A percentile compares a stretch with the other conserved stretches of the same genome.
Evolutionary conservation across 2,888 invertebrate genomes (phyloP).

Genomic region (Choristoneura rosaceana): DNA sequence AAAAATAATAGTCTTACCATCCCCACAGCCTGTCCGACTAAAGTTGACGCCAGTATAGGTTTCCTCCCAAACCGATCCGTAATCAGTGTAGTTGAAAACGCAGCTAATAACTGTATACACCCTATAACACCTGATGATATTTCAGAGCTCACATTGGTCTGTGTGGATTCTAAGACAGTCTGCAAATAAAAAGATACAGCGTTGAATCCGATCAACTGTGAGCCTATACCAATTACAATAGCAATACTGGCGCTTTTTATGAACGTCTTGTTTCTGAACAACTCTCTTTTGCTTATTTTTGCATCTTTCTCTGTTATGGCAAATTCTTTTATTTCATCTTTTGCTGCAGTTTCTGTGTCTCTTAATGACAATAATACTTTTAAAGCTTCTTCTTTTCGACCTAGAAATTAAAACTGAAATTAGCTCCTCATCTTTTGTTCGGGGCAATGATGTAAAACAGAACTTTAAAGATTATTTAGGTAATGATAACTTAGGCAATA

Average conservation of each 20-base stretch:
- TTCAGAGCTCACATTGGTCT: constrained; percentile 50
- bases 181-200: constrained; percentile 52
- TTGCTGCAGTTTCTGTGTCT: constrained; percentile 38
- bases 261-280: constrained; percentile 47
- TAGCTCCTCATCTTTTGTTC: not conserved
- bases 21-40: constrained; percentile 55
- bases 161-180: constrained; percentile 51
- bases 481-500: not conserved
- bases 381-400: constrained; percentile 43
- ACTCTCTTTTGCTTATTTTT: constrained; percentile 43
- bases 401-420: constrained; percentile 35
- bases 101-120: constrained; percentile 49
- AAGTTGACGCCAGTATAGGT: constrained; percentile 53
- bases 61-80: constrained; percentile 58
- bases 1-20: constrained; percentile 52
- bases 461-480: no score
- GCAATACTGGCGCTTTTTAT: constrained; percentile 45
- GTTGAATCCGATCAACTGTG: constrained; percentile 48
- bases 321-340: constrained; percentile 45
- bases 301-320: constrained; percentile 23
- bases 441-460: not conserved
- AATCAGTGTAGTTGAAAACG: constrained; percentile 47
- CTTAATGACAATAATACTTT: constrained; percentile 41
- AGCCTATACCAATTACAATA: constrained; percentile 40
- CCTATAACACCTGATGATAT: constrained; percentile 52